Base-by-base conservation (phyloP, 1,140 invertebrate species). In the Eciton burchellii region DNA sequence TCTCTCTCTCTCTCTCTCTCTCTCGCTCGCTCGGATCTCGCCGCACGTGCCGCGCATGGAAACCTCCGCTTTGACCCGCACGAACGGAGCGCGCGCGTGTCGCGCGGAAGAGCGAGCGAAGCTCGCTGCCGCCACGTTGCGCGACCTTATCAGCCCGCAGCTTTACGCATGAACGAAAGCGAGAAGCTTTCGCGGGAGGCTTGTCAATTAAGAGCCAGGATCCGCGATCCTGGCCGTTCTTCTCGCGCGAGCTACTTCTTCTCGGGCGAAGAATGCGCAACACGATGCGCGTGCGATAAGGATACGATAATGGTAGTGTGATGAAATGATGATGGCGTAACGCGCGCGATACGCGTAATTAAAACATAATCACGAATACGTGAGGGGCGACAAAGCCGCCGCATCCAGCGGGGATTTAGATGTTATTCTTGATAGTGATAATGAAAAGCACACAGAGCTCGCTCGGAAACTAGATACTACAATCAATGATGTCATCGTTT, bases 21-120 rank as follows among this genome's bases (percentile, higher is more conserved):
- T n/a, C n/a, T n/a, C n/a, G n/a, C n/a, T n/a, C n/a, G n/a, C n/a
- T n/a, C n/a, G n/a, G n/a, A n/a, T n/a, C n/a, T n/a, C n/a, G n/a
- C n/a, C 29, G n/a, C 84, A 63, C 88, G 84, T 86, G 88, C 63
- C 59, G 49, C 72, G 87, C 86, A 88, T 88, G 68, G 84, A 79
- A 83, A 83, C 79, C 79, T 81, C 76, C 81, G 68, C 70, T 79
- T 68, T 52, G 56, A 66, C 9, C 29, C 56, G 62, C 57, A 71
- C 70, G 70, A 82, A 76, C 71, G 21, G 41, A 62, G 62, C 65
- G 11, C 14, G 14, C 35, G 81, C 24, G 19, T 16, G 16, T 62
- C 57, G n/a, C 14, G 26, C 45, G 24, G 45, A 65, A 65, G 29
- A 62, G 71, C n/a, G n/a, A 14, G 19, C 16, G 52, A 19, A 65